Base-by-base conservation (phyloP, 2,797 vertebrate species). In the Salmo trutta region DNA sequence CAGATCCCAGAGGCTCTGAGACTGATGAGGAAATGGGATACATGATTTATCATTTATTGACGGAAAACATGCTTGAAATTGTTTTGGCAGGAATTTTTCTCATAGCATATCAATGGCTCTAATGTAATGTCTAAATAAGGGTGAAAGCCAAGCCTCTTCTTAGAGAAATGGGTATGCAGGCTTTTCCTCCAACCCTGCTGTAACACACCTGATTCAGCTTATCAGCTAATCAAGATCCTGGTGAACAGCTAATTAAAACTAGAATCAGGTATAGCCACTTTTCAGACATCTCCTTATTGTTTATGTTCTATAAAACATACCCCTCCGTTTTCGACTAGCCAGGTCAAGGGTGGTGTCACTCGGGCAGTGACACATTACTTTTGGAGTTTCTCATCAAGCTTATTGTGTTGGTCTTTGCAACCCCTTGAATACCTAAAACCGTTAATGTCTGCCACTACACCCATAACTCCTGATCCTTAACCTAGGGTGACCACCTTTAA, bases 41-140 rank as follows among this genome's bases (percentile, higher is more conserved):
- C 5, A 33, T 33, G 29, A 47, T 70, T 15, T 70, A 27, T 70
- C 12, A 70, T 33, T 70, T 41, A 47, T 70, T 70, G 68, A 70
- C 68, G 21, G n/a, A 33, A 31, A 31, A 29, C 68, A 70, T 47
- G 68, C 29, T 33, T 70, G 68, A 70, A 70, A 70, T 70, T 47
- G 29, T 33, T 33, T 33, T 33, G n/a, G 21, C 21, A 64, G 21
- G 59, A 10, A 24, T 24, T 24, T 24, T 27, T 64, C 59, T 64
- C 59, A 3, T 24, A 64, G 59, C 59, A 24, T 24, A 64, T 64
- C n/a, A 64, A 27, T 24, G 59, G 59, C n/a, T 27, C 8, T 64
- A 64, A 27, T 64, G 3, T 64, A 14, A 64, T 64, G 59, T 10
- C 59, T 24, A 64, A 24, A 64, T 64, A 64, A 24, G 59, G 21